These are phyloP conservation scores for Protonibea diacanthus DNA, from an alignment of 2,797 vertebrate species.

Conservation along the genomic window DNA sequence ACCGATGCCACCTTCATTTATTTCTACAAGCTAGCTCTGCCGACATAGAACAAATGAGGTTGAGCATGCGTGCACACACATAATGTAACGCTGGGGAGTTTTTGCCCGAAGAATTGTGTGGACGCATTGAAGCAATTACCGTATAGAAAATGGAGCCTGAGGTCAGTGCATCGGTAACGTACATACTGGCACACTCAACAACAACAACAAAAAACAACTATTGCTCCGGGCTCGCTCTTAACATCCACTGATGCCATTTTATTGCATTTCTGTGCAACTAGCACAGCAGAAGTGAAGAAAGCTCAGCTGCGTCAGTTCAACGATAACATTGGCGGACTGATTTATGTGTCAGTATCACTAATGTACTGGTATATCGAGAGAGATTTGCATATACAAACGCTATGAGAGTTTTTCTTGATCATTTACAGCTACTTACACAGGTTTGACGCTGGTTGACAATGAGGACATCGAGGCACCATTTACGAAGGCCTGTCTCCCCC, in stretches of 20 bases:
- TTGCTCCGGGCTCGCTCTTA: conserved; percentile 43
- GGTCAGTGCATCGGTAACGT: conserved; percentile 34
- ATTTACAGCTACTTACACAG: too few relatives aligned
- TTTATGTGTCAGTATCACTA: too few relatives aligned
- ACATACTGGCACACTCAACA: conserved; percentile 17
- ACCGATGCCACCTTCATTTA: neutral
- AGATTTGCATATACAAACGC: neutral
- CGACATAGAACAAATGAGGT: conserved; percentile 30
- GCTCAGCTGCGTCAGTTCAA: too few relatives aligned
- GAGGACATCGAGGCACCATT: too few relatives aligned
- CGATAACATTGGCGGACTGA: too few relatives aligned
- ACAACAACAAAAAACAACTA: neutral
- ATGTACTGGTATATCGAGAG: neutral
- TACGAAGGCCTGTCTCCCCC: too few relatives aligned
- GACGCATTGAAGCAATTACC: conserved; percentile 57
- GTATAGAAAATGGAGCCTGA: conserved; percentile 45
- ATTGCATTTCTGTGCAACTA: conserved; percentile 1
- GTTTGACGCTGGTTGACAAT: too few relatives aligned
- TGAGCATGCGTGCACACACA: conserved; percentile 23
- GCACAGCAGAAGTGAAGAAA: neutral
- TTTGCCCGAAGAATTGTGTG: conserved; percentile 38
- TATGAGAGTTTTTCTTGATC: too few relatives aligned
- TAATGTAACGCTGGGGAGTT: conserved; percentile 25
- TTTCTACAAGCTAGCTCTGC: conserved; percentile 23
- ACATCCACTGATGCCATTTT: conserved; percentile 36